These are phyloP conservation scores for Vulpes lagopus DNA, from an alignment of 2,113 vertebrate genomes.

Conservation along the genomic window DNA sequence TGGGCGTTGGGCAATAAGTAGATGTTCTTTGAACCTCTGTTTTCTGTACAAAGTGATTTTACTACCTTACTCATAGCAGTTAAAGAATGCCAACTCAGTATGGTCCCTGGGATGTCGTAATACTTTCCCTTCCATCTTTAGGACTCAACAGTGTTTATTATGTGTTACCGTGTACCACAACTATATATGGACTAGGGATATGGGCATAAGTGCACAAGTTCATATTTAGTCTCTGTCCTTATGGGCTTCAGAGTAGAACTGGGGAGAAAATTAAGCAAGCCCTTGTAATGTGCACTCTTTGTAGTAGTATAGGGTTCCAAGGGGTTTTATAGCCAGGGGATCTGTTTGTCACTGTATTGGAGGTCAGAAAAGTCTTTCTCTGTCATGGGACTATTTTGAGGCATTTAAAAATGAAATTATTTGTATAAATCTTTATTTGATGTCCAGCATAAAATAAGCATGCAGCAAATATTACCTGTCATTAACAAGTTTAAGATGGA, in stretches of 20 bases:
- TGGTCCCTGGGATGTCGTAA: background rate
- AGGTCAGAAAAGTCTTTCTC: background rate
- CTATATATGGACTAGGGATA: background rate
- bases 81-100: background rate
- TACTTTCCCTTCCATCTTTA: background rate
- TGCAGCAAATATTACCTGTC: background rate
- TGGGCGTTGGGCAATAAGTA: background rate
- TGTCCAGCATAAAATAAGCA: background rate
- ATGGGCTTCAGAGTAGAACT: background rate
- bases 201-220: background rate
- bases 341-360: background rate
- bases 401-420: conserved; percentile 27
- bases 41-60: conserved; percentile 29
- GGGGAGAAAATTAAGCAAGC: background rate
- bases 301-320: background rate
- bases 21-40: background rate
- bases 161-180: background rate
- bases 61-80: background rate
- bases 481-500: background rate
- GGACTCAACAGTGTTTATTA: background rate
- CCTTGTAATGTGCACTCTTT: background rate
- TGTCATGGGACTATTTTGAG: background rate
- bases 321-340: background rate
- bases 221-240: background rate
- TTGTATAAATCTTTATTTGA: background rate